A percentile compares a stretch with the other conserved stretches of the same genome.
Conservation (phyloP, 35 echinoderm and acorn worm genomes). For the Nesometra sesokonis region DNA sequence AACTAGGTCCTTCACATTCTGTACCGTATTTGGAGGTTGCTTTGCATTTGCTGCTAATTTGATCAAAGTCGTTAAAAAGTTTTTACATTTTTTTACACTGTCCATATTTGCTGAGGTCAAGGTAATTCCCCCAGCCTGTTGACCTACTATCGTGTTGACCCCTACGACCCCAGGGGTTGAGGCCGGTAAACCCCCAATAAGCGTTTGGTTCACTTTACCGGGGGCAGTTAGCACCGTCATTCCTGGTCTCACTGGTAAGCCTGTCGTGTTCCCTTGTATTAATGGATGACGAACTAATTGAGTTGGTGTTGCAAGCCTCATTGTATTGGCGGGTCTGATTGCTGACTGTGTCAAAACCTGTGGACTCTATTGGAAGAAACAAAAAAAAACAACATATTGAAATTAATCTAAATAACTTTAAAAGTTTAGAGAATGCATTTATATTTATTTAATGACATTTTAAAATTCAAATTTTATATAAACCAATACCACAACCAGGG, state of each 20-base stretch:
- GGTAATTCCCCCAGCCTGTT: background rate
- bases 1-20: slow-evolving; percentile 94
- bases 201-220: background rate
- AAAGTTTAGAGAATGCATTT: no score
- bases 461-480: no score
- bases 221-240: background rate
- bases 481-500: no score
- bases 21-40: slow-evolving; percentile 69
- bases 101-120: slow-evolving; percentile 63
- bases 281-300: background rate
- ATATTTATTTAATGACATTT: no score
- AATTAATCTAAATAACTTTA: no score
- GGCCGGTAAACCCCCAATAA: background rate
- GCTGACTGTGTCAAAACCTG: background rate
- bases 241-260: background rate
- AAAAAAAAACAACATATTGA: background rate
- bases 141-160: background rate
- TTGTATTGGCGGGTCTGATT: background rate
- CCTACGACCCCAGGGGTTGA: background rate
- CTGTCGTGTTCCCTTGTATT: background rate
- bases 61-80: slow-evolving; percentile 95
- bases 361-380: background rate
- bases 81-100: slow-evolving; percentile 95
- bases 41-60: slow-evolving; percentile 91
- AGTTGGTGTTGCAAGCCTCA: background rate